Percentiles rank a stretch among this genome's conserved stretches.
Conservation (phyloP, 2,888 invertebrate species). For the Ectobius pallidus region DNA sequence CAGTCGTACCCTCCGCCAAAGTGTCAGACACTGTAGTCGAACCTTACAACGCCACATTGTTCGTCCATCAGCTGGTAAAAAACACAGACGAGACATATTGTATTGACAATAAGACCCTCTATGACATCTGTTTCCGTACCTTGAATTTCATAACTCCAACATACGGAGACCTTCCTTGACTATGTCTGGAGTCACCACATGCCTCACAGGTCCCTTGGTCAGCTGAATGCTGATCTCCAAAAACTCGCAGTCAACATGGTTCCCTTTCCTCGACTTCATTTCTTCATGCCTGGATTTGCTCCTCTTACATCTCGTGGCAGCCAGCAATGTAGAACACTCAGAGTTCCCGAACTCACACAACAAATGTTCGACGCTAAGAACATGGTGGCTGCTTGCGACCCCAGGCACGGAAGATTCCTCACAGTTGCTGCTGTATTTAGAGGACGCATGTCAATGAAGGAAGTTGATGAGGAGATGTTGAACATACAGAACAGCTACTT, state of each 20-base stretch:
- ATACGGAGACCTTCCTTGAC: not conserved
- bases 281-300: not conserved
- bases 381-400: not conserved
- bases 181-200: constrained; percentile 84
- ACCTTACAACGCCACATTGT: not conserved
- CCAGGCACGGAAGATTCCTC: not conserved
- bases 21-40: not conserved
- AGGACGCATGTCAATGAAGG: constrained; percentile 66
- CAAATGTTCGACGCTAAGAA: too few species aligned
- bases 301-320: not conserved
- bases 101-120: too few species aligned
- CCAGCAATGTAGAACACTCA: too few species aligned
- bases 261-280: not conserved
- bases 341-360: not conserved
- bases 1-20: not conserved
- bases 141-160: not conserved
- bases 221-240: constrained; percentile 64
- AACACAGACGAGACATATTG: not conserved
- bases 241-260: constrained; percentile 55
- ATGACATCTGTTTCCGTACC: not conserved
- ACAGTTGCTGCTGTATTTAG: not conserved
- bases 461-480: constrained; percentile 55
- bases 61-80: not conserved
- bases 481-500: constrained; percentile 78
- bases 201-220: constrained; percentile 74